Evolutionary conservation across 2,888 invertebrate species (phyloP).

Genomic region (Prenolepis imparis): DNA sequence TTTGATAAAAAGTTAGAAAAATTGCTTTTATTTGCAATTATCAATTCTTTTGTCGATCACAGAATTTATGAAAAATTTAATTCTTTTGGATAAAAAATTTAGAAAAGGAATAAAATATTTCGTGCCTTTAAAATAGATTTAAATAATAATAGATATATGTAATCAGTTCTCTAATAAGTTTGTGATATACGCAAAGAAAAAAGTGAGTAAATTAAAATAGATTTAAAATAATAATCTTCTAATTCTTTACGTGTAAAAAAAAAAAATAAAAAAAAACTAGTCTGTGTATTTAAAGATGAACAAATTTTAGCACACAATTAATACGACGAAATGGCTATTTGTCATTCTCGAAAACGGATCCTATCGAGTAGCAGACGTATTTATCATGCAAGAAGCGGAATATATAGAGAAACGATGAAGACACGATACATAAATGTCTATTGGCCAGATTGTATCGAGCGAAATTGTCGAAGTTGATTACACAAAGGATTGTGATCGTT

Average conservation of each 20-base stretch:
- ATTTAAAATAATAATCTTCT: background rate
- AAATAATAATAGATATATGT: conserved; percentile 1
- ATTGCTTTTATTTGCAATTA: background rate
- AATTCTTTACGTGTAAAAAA: background rate
- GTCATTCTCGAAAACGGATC: background rate
- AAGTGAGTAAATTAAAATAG: too few species aligned
- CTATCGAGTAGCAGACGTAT: conserved; percentile 16
- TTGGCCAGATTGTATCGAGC: conserved; percentile 28
- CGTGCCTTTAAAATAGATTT: background rate
- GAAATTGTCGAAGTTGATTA: conserved; percentile 43
- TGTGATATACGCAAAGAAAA: too few species aligned
- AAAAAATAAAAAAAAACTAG: background rate
- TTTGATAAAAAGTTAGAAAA: background rate
- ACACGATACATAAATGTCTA: conserved; percentile 21
- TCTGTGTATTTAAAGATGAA: background rate
- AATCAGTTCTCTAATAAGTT: background rate
- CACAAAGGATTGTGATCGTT: conserved; percentile 39
- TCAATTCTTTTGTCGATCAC: background rate
- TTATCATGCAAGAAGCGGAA: conserved; percentile 25
- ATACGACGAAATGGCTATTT: background rate
- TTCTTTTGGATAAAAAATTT: background rate
- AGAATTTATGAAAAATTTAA: background rate
- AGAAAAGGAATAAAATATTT: background rate
- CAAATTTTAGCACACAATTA: background rate
- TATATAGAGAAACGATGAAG: conserved; percentile 1